A percentile compares a stretch with the other conserved stretches of the same genome.
Evolutionary conservation across 1,140 invertebrate species (phyloP).

Genomic region (Eurosta solidaginis): DNA sequence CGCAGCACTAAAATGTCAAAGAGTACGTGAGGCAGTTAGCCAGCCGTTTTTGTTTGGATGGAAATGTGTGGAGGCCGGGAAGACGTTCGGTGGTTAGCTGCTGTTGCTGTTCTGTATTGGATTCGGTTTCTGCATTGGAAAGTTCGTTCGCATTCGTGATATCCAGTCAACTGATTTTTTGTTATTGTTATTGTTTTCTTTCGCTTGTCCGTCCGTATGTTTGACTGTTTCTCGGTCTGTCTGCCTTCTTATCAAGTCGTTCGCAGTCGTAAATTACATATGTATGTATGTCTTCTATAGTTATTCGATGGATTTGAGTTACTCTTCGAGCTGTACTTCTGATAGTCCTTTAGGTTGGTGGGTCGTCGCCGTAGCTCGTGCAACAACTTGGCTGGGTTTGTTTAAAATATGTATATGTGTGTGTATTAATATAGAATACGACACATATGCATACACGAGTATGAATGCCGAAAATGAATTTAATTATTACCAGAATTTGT

Average conservation of each 20-base stretch:
- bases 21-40: background rate
- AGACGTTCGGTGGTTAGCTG: background rate
- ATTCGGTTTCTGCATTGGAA: slow-evolving; percentile 17
- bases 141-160: background rate
- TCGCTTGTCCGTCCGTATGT: background rate
- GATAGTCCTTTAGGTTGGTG: background rate
- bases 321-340: background rate
- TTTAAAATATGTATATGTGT: background rate
- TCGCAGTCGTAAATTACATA: too few relatives aligned
- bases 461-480: too few relatives aligned
- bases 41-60: background rate
- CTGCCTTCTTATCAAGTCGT: too few relatives aligned
- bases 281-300: too few relatives aligned
- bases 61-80: background rate
- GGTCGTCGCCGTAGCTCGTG: too few relatives aligned
- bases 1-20: slow-evolving; percentile 5
- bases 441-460: too few relatives aligned
- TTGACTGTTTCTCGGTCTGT: background rate
- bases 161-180: too few relatives aligned
- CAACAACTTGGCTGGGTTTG: too few relatives aligned
- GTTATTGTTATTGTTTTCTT: too few relatives aligned
- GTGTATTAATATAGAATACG: too few relatives aligned
- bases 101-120: background rate
- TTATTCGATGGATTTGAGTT: background rate
- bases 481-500: too few relatives aligned